Evolutionary conservation across 2,888 invertebrate genomes (phyloP), one percentile per base, ranked within the genome.

Genomic region (Leptothorax acervorum): DNA sequence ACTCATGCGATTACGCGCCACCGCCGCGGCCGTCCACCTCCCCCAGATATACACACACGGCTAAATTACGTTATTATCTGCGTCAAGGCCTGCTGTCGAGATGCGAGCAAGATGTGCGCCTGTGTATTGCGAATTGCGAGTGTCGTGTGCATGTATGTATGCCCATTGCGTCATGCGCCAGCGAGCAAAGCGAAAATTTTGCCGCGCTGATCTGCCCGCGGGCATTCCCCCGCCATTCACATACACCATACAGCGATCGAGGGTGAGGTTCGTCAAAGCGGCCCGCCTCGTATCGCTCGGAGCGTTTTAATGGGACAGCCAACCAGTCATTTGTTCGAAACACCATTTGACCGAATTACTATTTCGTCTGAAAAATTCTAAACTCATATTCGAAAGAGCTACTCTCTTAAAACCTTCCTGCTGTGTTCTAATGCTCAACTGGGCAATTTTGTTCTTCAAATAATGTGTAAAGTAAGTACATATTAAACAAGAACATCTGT

Each of bases 51-150:
- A 51, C 83, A 87, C 86, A 66, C 86, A n/a, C n/a, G 81, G 86
- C 87, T 88, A 87, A 91, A 91, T 91, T 90, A 88, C 87, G 88
- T 89, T 89, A 89, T 91, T 91, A 91, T 86, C 89, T 85, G 82
- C 68, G 75, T 73, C 45, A 78, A 60, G 62, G 51, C 74, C 55
- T 18, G 76, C 65, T 62, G 73, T 60, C 79, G 73, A 71, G 79
- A 81, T 60, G 74, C 74, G 48, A 74, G 42, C 75, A 62, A 62
- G 63, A 62, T 63, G 79, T 39, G 42, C 5, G 63, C 23, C 23
- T 55, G 55, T 81, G 73, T 55, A 42, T 18, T 15, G 62, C 31
- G 18, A 42, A n/a, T n/a, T n/a, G n/a, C n/a, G n/a, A n/a, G 31
- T 9, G 48, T 68, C 18, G 9, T 66, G 42, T 23, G 35, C 15